Evolutionary conservation across 2,113 vertebrate species (phyloP).

Genomic region (Oryzias curvinotus): DNA sequence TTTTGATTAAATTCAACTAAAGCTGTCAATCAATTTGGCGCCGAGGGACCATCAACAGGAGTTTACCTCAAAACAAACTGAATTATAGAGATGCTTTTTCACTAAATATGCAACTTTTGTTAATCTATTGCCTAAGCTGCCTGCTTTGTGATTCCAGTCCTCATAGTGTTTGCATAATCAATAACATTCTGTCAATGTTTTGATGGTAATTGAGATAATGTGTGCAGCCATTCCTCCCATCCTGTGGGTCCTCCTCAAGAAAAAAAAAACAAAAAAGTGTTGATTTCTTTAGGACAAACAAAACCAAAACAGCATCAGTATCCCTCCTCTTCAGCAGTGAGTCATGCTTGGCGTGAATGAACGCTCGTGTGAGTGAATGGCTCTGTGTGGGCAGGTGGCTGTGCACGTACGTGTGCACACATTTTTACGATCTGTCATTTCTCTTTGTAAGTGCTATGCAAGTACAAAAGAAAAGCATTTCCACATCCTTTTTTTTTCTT

Average conservation of each 20-base stretch:
- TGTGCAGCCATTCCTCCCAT: conserved; percentile 23
- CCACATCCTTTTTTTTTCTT: conserved; percentile 67
- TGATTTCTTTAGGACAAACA: conserved; percentile 64
- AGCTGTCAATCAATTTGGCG: conserved; percentile 39
- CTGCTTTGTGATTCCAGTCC: conserved; percentile 69
- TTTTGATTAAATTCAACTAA: conserved; percentile 38
- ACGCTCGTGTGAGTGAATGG: conserved; percentile 6
- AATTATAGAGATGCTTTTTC: conserved; percentile 28
- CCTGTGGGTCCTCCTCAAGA: conserved; percentile 37
- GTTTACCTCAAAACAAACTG: conserved; percentile 51
- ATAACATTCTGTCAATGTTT: conserved; percentile 29
- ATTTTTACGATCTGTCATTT: conserved; percentile 62
- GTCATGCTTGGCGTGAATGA: conserved; percentile 67
- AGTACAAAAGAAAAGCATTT: conserved; percentile 78
- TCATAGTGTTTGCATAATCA: conserved; percentile 50
- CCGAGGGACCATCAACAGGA: conserved; percentile 27
- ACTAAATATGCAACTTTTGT: conserved; percentile 30
- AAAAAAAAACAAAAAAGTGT: conserved; percentile 63
- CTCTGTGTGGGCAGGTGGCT: conserved; percentile 7
- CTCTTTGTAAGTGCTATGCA: conserved; percentile 84
- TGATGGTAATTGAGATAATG: no score
- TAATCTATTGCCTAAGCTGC: conserved; percentile 44
- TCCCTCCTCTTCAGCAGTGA: conserved; percentile 70
- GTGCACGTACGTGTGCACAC: conserved; percentile 20
- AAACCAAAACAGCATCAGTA: conserved; percentile 76